These are phyloP conservation scores for Polypterus senegalus DNA, from an alignment of 2,113 vertebrate genomes.

Conservation along the genomic window DNA sequence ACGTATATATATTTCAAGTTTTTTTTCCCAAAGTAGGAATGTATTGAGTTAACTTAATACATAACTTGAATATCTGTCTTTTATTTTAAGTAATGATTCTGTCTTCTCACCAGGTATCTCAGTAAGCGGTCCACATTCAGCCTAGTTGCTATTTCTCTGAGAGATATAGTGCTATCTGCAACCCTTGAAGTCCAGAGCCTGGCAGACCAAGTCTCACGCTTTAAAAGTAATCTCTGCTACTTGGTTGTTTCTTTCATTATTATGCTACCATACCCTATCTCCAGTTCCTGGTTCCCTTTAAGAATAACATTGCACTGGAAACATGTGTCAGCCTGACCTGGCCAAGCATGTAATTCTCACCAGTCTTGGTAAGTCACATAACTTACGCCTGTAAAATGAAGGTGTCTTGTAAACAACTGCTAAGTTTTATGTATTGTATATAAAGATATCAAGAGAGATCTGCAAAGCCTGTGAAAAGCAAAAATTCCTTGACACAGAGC, in stretches of 20 bases:
- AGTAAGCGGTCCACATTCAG: constrained; percentile 88
- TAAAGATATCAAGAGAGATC: no score
- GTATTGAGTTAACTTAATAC: no score
- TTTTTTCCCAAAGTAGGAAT: no score
- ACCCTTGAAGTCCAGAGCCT: constrained; percentile 80
- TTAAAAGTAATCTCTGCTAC: constrained; percentile 81
- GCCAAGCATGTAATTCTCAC: constrained; percentile 71
- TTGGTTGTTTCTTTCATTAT: constrained; percentile 75
- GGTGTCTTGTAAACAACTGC: no score
- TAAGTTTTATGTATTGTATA: no score
- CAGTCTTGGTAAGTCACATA: constrained; percentile 74
- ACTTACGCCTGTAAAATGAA: neutral
- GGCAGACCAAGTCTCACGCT: constrained; percentile 95
- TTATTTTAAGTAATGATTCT: constrained; percentile 5
- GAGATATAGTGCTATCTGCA: constrained; percentile 93
- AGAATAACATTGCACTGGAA: constrained; percentile 77
- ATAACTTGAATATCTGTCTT: no score
- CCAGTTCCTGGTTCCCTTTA: constrained; percentile 79
- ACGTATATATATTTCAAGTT: no score
- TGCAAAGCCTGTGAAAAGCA: no score
- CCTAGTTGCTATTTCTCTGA: constrained; percentile 90
- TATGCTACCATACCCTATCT: constrained; percentile 92
- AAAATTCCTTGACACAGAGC: no score
- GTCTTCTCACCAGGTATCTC: constrained; percentile 62
- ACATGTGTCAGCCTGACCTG: constrained; percentile 86